phyloP scores from a whole-genome alignment of 2,888 invertebrate species.

The Poecilobothrus nobilitatus region DNA sequence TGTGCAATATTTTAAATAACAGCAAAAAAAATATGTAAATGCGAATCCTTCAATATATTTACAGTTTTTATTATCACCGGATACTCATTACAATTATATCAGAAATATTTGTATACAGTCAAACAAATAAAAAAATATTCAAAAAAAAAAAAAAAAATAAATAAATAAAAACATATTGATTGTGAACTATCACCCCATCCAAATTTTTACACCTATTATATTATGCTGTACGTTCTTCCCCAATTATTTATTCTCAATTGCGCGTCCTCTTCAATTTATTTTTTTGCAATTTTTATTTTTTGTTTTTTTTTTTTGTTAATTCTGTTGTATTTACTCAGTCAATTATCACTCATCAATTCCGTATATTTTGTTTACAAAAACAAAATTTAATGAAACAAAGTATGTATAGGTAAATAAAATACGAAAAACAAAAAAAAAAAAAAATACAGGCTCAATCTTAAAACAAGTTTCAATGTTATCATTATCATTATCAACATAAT shows the following conservation, averaged over 20 bases:
- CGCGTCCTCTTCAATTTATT: neutral
- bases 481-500: neutral
- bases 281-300: neutral
- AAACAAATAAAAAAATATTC: too few relatives aligned
- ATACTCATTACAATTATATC: neutral
- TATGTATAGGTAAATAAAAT: neutral
- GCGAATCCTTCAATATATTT: neutral
- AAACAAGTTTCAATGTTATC: neutral
- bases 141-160: too few relatives aligned
- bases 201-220: neutral
- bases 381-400: neutral
- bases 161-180: too few relatives aligned
- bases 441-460: neutral
- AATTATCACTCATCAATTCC: constrained; percentile 1
- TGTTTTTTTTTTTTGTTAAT: neutral
- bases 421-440: neutral
- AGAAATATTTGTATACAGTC: neutral
- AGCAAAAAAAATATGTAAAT: too few relatives aligned
- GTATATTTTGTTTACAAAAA: neutral
- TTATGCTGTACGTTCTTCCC: neutral
- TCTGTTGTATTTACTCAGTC: neutral
- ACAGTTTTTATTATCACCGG: neutral
- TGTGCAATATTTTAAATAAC: too few relatives aligned
- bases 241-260: neutral
- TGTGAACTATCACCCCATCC: neutral